Evolutionary conservation across 2,797 vertebrate genomes (phyloP).

Genomic region (Sarcoramphus papa): DNA sequence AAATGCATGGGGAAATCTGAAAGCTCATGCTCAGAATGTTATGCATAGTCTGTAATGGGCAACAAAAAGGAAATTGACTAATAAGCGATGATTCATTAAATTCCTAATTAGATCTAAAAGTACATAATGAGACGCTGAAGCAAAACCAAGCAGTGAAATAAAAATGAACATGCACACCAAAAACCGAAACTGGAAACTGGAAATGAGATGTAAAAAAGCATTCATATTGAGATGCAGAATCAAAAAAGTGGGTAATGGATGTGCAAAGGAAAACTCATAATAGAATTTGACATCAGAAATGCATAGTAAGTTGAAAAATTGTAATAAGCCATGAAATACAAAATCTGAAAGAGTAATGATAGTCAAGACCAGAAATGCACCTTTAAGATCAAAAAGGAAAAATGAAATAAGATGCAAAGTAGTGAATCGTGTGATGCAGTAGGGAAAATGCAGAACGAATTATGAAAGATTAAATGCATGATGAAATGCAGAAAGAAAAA

Average conservation of each 20-base stretch:
- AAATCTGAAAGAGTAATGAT: neutral
- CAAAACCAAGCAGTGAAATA: slow-evolving; percentile 19
- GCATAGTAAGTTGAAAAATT: neutral
- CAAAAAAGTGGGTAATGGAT: neutral
- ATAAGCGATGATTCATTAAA: slow-evolving; percentile 38
- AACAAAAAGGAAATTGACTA: slow-evolving; percentile 34
- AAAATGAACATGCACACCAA: neutral
- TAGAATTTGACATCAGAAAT: neutral
- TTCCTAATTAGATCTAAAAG: slow-evolving; percentile 52
- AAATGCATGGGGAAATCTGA: neutral
- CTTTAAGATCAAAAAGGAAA: neutral
- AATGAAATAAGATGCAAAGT: neutral
- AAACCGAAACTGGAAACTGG: neutral
- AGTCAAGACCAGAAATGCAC: neutral
- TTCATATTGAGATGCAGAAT: neutral
- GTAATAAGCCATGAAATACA: neutral
- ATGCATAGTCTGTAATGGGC: neutral
- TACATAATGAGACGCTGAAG: slow-evolving; percentile 11
- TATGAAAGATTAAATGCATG: neutral
- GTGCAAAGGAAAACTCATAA: neutral
- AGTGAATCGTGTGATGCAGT: neutral
- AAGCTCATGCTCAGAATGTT: neutral
- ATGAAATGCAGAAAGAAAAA: neutral
- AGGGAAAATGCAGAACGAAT: neutral
- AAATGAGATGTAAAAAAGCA: neutral